Base-by-base conservation (phyloP, 2,888 invertebrate species). In the Drosophila meridionalis region DNA sequence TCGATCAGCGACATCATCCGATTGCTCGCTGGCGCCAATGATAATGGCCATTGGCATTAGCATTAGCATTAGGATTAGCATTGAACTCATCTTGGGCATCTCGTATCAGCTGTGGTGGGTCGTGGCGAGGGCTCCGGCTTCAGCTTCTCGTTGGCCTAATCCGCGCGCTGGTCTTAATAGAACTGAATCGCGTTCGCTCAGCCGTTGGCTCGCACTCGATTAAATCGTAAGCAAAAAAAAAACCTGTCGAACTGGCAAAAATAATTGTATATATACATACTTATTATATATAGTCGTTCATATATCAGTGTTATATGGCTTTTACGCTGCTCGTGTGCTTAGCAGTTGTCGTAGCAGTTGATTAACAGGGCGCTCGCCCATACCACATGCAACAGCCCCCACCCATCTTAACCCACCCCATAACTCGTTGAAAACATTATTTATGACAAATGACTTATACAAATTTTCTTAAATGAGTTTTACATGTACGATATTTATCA, bases 1-100 rank as follows among this genome's bases (percentile, higher is more conserved):
- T 7, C 87, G 56, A 50, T 91, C 87, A 9, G 69, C 66, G 2
- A 61, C 71, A 5, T 72, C 73, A 6, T 11, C 59, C 36, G 50
- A n/a, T 9, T 40, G 20, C 6, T 34, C 14, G 2, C 34, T 50
- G 30, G 36, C 26, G 28, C 50, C 48, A 55, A 8, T 28, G n/a
- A 55, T 20, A 9, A 50, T 32, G 0, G 69, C 8, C 11, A 69
- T 14, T 26, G 70, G 42, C 14, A 52, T 34, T 52, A 52, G 50
- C 50, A 50, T 50, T 34, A 70, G 8, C 5, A 68, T 26, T 14
- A 72, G 32, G 6, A 26, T 36, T 52, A 11, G 34, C 34, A 34
- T 52, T 20, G 56, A 8, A 3, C 14, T 26, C n/a, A 55, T 50
- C 5, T 48, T 32, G 8, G 20, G 2, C 60, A 60, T 60, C 1